phyloP scores from a whole-genome alignment of 2,797 vertebrate species.

The Danio jaintianensis region DNA sequence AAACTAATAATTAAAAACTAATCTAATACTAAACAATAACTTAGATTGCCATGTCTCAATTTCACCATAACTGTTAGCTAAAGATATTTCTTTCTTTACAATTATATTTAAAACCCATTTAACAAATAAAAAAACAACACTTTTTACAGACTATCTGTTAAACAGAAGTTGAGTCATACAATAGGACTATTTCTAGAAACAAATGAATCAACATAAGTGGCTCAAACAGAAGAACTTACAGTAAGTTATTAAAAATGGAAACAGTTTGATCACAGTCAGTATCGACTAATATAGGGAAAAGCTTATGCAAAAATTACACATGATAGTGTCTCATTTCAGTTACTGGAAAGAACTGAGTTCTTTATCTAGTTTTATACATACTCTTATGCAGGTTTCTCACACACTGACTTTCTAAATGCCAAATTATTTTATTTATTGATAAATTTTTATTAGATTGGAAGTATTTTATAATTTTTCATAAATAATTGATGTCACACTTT shows the following conservation, averaged over 20 bases:
- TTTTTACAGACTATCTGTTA: background rate
- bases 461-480: too few species aligned
- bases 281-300: background rate
- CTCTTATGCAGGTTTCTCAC: background rate
- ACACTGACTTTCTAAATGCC: background rate
- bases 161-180: background rate
- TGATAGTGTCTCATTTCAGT: background rate
- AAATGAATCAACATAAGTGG: background rate
- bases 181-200: background rate
- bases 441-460: too few species aligned
- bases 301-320: slow-evolving; percentile 11
- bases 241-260: background rate
- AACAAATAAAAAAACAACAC: too few species aligned
- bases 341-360: background rate
- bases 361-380: background rate
- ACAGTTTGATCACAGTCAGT: background rate
- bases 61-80: too few species aligned
- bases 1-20: background rate
- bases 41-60: too few species aligned
- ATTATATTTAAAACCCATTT: too few species aligned
- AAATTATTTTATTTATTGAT: too few species aligned
- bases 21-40: too few species aligned
- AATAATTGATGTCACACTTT: too few species aligned
- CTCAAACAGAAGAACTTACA: background rate
- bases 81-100: too few species aligned